phyloP scores from a whole-genome alignment of 2,113 vertebrate genomes.

The Callocephalon fimbriatum region DNA sequence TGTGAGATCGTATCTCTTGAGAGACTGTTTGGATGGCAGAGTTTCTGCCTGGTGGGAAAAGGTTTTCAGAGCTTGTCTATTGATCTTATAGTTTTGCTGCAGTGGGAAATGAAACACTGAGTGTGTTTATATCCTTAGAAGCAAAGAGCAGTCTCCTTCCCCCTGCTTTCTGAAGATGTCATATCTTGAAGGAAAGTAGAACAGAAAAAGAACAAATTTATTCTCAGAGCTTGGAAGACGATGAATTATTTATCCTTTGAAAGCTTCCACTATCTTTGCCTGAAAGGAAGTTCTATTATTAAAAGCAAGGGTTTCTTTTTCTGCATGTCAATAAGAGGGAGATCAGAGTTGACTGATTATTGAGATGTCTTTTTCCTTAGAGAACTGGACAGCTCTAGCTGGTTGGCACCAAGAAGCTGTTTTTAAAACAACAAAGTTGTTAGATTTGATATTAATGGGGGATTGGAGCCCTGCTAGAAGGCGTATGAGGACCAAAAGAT shows the following conservation, averaged over 20 bases:
- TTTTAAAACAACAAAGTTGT: slow-evolving; percentile 65
- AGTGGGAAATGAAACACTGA: slow-evolving; percentile 60
- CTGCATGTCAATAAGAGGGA: slow-evolving; percentile 67
- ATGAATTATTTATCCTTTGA: slow-evolving; percentile 81
- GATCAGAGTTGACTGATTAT: slow-evolving; percentile 62
- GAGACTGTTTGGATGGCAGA: slow-evolving; percentile 63
- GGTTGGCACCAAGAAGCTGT: background rate
- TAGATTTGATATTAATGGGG: slow-evolving; percentile 53
- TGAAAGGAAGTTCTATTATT: slow-evolving; percentile 72
- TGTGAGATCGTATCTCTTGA: slow-evolving; percentile 66
- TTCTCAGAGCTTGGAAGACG: slow-evolving; percentile 70
- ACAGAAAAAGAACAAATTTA: slow-evolving; percentile 77
- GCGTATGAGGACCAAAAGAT: background rate
- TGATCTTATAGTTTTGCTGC: slow-evolving; percentile 73
- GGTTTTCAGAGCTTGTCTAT: slow-evolving; percentile 72
- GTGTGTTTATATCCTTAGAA: slow-evolving; percentile 67
- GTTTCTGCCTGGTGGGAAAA: slow-evolving; percentile 73
- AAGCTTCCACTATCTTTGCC: slow-evolving; percentile 73
- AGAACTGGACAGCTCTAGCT: slow-evolving; percentile 40
- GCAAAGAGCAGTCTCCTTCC: slow-evolving; percentile 65
- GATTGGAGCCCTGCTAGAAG: slow-evolving; percentile 23
- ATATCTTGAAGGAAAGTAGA: slow-evolving; percentile 78
- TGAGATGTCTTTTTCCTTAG: slow-evolving; percentile 39
- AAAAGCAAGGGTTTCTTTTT: slow-evolving; percentile 70
- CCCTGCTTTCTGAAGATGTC: slow-evolving; percentile 67